A percentile compares a stretch with the other conserved stretches of the same genome.
phyloP scores from a whole-genome alignment of 2,113 vertebrate genomes.

The Phylloscopus whistleri region DNA sequence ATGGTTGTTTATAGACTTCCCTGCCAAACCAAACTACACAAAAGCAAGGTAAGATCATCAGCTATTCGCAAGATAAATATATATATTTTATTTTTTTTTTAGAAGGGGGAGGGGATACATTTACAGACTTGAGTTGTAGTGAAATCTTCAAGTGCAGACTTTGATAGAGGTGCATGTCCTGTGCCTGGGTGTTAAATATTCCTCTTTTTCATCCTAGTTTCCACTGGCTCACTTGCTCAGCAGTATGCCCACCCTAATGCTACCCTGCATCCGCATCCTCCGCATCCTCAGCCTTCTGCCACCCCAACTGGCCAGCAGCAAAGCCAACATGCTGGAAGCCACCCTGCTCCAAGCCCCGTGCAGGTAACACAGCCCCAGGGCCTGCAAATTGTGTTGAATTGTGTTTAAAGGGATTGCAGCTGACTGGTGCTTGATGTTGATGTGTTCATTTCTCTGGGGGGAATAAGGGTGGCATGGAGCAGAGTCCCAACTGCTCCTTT shows the following conservation, averaged over 20 bases:
- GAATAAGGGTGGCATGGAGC: not conserved
- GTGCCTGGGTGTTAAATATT: not conserved
- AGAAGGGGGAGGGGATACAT: slow-evolving; percentile 42
- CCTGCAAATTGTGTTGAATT: not conserved
- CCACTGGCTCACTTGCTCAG: slow-evolving; percentile 91
- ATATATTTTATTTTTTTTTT: not conserved
- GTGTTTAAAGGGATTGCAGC: not conserved
- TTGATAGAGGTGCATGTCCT: not conserved
- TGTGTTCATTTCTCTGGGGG: not conserved
- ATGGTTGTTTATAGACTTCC: slow-evolving; percentile 63
- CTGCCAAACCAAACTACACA: slow-evolving; percentile 61
- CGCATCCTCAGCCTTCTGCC: slow-evolving; percentile 94
- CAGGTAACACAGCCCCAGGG: slow-evolving; percentile 70
- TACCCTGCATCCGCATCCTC: slow-evolving; percentile 88
- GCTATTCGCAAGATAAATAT: slow-evolving; percentile 47
- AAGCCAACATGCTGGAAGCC: slow-evolving; percentile 89
- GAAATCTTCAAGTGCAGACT: not conserved
- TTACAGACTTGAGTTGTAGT: not conserved
- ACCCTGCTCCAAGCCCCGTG: slow-evolving; percentile 94
- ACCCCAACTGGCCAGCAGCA: slow-evolving; percentile 95
- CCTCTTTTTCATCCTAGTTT: slow-evolving; percentile 79
- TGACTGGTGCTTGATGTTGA: not conserved
- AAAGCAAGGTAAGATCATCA: slow-evolving; percentile 62
- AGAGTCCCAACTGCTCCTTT: fast-evolving
- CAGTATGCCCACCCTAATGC: slow-evolving; percentile 92